These are phyloP conservation scores for Corythaeola cristata DNA, from an alignment of 2,113 vertebrate species.

Conservation along the genomic window DNA sequence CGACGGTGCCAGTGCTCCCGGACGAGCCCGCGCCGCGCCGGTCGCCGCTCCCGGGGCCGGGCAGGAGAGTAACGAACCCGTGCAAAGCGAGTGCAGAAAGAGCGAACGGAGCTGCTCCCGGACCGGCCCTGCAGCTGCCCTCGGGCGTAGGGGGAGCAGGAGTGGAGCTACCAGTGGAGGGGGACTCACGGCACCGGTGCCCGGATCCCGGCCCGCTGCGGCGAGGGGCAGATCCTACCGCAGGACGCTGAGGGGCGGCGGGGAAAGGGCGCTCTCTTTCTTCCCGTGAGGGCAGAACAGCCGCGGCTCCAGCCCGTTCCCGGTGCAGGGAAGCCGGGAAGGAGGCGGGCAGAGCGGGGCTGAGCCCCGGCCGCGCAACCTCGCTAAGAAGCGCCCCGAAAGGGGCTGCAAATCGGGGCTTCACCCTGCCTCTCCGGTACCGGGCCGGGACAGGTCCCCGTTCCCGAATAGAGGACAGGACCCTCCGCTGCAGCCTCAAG, in stretches of 20 bases:
- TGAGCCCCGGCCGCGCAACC: not conserved
- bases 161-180: not conserved
- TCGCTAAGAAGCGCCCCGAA: not conserved
- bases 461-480: not conserved
- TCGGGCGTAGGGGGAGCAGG: not conserved
- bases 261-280: not conserved
- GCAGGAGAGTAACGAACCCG: not conserved
- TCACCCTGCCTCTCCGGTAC: not conserved
- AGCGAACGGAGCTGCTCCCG: too few species aligned
- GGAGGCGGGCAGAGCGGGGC: not conserved
- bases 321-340: not conserved
- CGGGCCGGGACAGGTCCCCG: too few species aligned
- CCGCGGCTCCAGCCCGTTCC: not conserved
- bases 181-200: not conserved
- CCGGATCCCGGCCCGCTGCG: not conserved
- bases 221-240: not conserved
- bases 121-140: not conserved
- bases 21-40: not conserved
- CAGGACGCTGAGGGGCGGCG: not conserved
- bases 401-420: not conserved
- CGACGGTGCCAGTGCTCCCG: not conserved
- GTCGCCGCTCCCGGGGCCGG: not conserved
- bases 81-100: not conserved
- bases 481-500: too few species aligned
- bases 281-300: not conserved